Base-by-base conservation (phyloP, 2,888 invertebrate genomes). In the Melieria crassipennis region DNA sequence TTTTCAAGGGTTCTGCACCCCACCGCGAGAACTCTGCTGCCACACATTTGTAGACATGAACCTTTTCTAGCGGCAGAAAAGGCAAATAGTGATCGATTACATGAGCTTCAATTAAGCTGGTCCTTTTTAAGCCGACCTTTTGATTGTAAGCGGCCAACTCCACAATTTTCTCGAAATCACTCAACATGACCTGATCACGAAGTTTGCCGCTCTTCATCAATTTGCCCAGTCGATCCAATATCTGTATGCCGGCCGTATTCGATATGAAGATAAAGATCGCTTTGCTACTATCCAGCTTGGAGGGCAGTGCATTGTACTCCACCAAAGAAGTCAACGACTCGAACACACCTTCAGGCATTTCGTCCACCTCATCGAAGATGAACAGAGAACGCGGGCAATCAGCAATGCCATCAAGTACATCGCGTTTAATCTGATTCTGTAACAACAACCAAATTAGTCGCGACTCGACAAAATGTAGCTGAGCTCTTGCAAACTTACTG, bases 301-400 rank as follows among this genome's bases (percentile, higher is more conserved):
- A 90, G 4, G 94, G 88, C n/a, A 88, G 84, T 72, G 90, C 89
- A 82, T 94, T 91, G 84, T 95, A 94, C 85, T 99, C 98, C 11
- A 98, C 87, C 86, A 95, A 92, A 0, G 98, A 95, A 82, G 95
- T 94, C 6, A 99, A 89, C 0, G 91, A 90, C 86, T 98, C 94
- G 71, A 99, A 88, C 5, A 98, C 87, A 1, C 92, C 92, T 2
- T 90, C 87, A 4, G 96, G 94, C 91, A 97, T 95, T 86, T 96
- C 95, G 86, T 98, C 96, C 11, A 99, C 94, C 88, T 99, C 99
- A 88, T 99, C 99, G 88, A 99, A 98, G 77, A 99, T 92, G 83
- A 99, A 98, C 64, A 99, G 82, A 0, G 96, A 93, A 57, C 89
- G 89, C 0, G 90, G 89, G 88, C 99, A 99, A 2, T 82, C 82